These are phyloP conservation scores for Lottia gigantea DNA, from an alignment of 2,888 invertebrate species.

Conservation along the genomic window DNA sequence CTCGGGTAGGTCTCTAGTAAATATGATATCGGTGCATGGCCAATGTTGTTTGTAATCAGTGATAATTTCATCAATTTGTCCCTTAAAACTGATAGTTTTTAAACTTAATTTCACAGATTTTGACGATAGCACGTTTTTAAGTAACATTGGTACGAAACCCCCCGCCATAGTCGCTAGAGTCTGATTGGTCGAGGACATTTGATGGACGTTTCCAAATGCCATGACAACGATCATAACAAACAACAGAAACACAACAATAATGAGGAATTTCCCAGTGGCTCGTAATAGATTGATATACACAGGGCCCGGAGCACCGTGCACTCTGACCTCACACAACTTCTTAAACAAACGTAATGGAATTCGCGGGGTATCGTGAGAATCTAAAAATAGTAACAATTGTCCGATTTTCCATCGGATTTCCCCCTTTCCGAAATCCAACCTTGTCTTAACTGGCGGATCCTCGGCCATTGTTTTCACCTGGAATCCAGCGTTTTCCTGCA, in stretches of 20 bases:
- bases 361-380: slow-evolving; percentile 61
- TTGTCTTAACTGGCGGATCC: slow-evolving; percentile 48
- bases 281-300: slow-evolving; percentile 59
- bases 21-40: slow-evolving; percentile 60
- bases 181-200: slow-evolving; percentile 63
- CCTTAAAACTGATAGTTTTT: slow-evolving; percentile 63
- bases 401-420: slow-evolving; percentile 61
- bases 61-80: slow-evolving; percentile 62
- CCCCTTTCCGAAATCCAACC: slow-evolving; percentile 48
- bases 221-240: slow-evolving; percentile 64
- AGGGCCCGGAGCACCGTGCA: slow-evolving; percentile 64
- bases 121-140: slow-evolving; percentile 62
- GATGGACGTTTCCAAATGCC: slow-evolving; percentile 60
- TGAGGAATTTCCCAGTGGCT: slow-evolving; percentile 61
- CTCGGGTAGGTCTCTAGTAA: slow-evolving; percentile 44
- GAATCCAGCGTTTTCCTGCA: slow-evolving; percentile 63
- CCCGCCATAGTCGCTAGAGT: slow-evolving; percentile 61
- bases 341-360: slow-evolving; percentile 62
- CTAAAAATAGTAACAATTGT: slow-evolving; percentile 63
- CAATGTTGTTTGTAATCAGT: slow-evolving; percentile 60
- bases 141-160: slow-evolving; percentile 62
- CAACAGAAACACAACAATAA: slow-evolving; percentile 61
- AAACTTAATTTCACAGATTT: slow-evolving; percentile 60
- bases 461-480: slow-evolving; percentile 54
- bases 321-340: slow-evolving; percentile 57